These are phyloP conservation scores for Pediacus dermestoides DNA, from an alignment of 2,888 invertebrate genomes.

Conservation along the genomic window DNA sequence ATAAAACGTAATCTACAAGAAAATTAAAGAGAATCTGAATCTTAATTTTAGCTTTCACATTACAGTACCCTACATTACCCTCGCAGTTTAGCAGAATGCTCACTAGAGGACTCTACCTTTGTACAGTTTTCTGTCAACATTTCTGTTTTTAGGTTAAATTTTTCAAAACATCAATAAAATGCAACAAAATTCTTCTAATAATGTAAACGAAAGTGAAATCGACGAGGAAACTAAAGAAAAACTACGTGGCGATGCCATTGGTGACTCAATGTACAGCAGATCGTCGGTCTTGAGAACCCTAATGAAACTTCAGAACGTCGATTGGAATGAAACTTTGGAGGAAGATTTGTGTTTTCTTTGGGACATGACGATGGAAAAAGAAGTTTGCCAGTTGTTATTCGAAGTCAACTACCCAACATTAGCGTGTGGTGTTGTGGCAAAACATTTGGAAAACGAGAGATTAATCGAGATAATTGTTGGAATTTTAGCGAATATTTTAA, in stretches of 20 bases:
- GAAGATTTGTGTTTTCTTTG: conserved; percentile 73
- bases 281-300: conserved; percentile 68
- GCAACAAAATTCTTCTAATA: no score
- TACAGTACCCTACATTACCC: no score
- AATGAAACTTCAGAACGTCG: conserved; percentile 59
- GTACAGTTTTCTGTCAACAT: no score
- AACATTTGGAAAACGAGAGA: conserved; percentile 57
- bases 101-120: no score
- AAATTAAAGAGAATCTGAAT: no score
- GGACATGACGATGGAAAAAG: conserved; percentile 81
- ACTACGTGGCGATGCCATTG: conserved; percentile 73
- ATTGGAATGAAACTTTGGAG: conserved; percentile 63
- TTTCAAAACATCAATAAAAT: no score
- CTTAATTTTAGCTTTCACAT: no score
- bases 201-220: conserved; percentile 34
- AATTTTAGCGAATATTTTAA: conserved; percentile 76
- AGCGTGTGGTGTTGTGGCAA: conserved; percentile 56
- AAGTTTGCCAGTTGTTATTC: conserved; percentile 67
- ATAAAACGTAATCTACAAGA: no score
- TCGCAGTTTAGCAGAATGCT: no score
- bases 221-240: conserved; percentile 48
- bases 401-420: conserved; percentile 66
- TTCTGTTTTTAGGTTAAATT: no score
- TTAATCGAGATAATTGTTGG: conserved; percentile 79
- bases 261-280: conserved; percentile 76